These are phyloP conservation scores for Hymenochirus boettgeri DNA, from an alignment of 2,113 vertebrate species.

Conservation along the genomic window DNA sequence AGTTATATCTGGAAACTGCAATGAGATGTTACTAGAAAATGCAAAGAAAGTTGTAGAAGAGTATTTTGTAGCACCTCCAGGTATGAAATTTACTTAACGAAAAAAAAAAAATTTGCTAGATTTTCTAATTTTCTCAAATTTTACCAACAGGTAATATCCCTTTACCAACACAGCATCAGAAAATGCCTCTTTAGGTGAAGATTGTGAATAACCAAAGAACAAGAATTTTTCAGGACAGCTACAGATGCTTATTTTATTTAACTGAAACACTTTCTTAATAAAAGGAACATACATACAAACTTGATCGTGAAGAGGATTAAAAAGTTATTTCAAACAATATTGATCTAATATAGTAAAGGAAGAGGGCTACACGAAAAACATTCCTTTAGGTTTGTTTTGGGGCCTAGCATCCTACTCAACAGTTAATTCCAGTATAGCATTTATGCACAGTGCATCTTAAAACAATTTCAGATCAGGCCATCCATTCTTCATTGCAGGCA, in stretches of 20 bases:
- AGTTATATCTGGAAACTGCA: constrained; percentile 71
- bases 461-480: constrained; percentile 9
- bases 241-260: constrained; percentile 31
- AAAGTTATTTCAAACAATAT: constrained; percentile 37
- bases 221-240: constrained; percentile 39
- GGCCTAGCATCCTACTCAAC: constrained; percentile 23
- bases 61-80: constrained; percentile 91
- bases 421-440: constrained; percentile 19
- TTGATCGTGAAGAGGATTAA: constrained; percentile 30
- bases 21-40: constrained; percentile 73
- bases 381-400: constrained; percentile 30
- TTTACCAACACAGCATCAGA: constrained; percentile 64
- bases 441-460: constrained; percentile 14
- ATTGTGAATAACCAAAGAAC: neutral
- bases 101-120: neutral
- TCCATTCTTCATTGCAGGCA: constrained; percentile 2
- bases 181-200: constrained; percentile 19
- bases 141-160: constrained; percentile 82
- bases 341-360: constrained; percentile 20
- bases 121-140: neutral
- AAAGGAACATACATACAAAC: constrained; percentile 41
- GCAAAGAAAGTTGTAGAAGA: constrained; percentile 76
- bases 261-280: constrained; percentile 42
- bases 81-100: constrained; percentile 51
- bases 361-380: constrained; percentile 4